These are phyloP conservation scores for Carposina sasakii DNA, from an alignment of 1,140 invertebrate genomes.

Conservation along the genomic window DNA sequence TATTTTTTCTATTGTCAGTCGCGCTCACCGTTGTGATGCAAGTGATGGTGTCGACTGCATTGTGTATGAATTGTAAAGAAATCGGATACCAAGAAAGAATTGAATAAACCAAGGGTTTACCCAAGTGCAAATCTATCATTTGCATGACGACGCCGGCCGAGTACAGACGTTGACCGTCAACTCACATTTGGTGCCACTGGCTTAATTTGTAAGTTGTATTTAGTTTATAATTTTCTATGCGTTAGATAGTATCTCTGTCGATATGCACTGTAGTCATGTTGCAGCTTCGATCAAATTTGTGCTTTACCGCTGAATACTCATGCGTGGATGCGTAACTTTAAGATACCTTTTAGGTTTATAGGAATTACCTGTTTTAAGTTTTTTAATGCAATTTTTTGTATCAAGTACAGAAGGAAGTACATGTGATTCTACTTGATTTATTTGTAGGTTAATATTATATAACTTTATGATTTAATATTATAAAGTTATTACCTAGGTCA, in stretches of 20 bases:
- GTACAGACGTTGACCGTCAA: no score
- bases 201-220: conserved; percentile 57
- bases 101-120: no score
- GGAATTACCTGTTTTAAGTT: conserved; percentile 44
- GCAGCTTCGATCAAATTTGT: conserved; percentile 69
- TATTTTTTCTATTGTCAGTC: conserved; percentile 53
- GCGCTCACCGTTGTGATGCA: no score
- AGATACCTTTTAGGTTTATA: conserved; percentile 49
- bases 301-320: conserved; percentile 71
- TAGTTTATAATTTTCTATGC: no score
- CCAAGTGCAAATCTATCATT: no score
- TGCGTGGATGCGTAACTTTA: conserved; percentile 65
- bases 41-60: no score
- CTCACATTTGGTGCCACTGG: conserved; percentile 65
- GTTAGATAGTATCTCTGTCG: no score
- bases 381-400: conserved; percentile 61
- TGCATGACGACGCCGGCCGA: no score
- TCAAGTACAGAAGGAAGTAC: conserved; percentile 67
- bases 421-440: conserved; percentile 62
- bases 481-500: conserved; percentile 30
- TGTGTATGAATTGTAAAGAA: no score
- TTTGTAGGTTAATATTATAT: conserved; percentile 33
- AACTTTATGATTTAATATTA: conserved; percentile 7
- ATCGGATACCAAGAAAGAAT: no score
- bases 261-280: conserved; percentile 65